phyloP scores from a whole-genome alignment of 2,888 invertebrate species.

The Ephialtes manifestator region DNA sequence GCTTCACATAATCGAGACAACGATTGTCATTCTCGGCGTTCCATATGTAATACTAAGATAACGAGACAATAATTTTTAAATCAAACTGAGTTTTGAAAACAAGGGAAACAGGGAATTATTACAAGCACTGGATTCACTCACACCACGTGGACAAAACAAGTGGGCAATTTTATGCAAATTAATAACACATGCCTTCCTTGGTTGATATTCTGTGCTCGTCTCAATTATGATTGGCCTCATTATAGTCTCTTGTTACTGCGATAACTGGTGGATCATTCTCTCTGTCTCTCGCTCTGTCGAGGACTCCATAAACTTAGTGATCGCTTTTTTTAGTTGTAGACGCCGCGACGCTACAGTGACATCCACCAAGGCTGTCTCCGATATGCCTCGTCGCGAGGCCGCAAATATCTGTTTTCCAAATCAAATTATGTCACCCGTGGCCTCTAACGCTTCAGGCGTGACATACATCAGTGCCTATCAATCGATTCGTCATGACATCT shows the following conservation, averaged over 20 bases:
- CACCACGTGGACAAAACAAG: slow-evolving; percentile 20
- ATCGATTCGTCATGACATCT: slow-evolving; percentile 4
- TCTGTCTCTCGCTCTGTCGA: slow-evolving; percentile 41
- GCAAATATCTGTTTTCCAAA: slow-evolving; percentile 32
- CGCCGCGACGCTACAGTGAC: slow-evolving; percentile 62
- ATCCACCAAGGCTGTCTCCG: slow-evolving; percentile 69
- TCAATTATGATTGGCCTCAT: slow-evolving; percentile 50
- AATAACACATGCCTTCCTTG: slow-evolving; percentile 14
- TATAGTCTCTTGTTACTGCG: slow-evolving; percentile 22
- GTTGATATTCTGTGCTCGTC: slow-evolving; percentile 9
- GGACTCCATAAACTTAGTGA: slow-evolving; percentile 48
- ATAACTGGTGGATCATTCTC: slow-evolving; percentile 6
- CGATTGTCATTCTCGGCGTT: slow-evolving; percentile 35
- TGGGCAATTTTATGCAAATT: slow-evolving; percentile 17
- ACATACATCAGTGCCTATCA: slow-evolving; percentile 7
- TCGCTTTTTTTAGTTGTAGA: slow-evolving; percentile 44
- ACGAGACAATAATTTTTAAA: background rate
- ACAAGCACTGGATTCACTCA: background rate
- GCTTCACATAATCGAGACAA: slow-evolving; percentile 25
- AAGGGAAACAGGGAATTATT: slow-evolving; percentile 29
- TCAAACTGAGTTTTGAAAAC: slow-evolving; percentile 13
- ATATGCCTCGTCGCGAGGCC: slow-evolving; percentile 66
- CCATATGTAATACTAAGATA: background rate
- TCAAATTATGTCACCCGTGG: slow-evolving; percentile 34
- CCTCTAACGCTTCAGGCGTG: slow-evolving; percentile 39